phyloP scores from a whole-genome alignment of 2,113 vertebrate species.

The Anoura caudifer region DNA sequence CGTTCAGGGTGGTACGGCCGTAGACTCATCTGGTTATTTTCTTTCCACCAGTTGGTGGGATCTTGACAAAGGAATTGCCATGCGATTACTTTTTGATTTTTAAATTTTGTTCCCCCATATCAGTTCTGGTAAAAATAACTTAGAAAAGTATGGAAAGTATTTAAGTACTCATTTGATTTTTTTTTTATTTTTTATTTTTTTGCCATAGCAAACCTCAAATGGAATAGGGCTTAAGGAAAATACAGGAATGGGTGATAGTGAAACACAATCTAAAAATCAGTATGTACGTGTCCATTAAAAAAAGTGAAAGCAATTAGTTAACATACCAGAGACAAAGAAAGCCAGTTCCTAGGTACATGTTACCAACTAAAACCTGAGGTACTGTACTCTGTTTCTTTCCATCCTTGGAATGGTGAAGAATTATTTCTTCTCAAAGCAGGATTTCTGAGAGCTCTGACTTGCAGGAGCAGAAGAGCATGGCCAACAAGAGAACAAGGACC shows the following conservation, averaged over 20 bases:
- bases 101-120: background rate
- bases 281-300: background rate
- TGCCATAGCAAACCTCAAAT: background rate
- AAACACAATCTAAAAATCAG: background rate
- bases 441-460: background rate
- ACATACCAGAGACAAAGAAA: background rate
- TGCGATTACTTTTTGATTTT: background rate
- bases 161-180: background rate
- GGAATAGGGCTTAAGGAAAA: background rate
- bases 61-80: background rate
- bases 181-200: conserved; percentile 46
- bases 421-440: background rate
- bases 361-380: background rate
- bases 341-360: background rate
- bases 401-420: background rate
- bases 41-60: background rate
- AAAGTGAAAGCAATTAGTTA: background rate
- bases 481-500: background rate
- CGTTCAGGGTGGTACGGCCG: no score
- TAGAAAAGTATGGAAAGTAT: background rate
- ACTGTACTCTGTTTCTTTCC: background rate
- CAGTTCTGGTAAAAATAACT: background rate
- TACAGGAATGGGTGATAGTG: background rate
- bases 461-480: background rate
- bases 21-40: background rate